Evolutionary conservation across 2,888 invertebrate genomes (phyloP), one percentile per base, ranked within the genome.

Genomic region (Metalampra italica): DNA sequence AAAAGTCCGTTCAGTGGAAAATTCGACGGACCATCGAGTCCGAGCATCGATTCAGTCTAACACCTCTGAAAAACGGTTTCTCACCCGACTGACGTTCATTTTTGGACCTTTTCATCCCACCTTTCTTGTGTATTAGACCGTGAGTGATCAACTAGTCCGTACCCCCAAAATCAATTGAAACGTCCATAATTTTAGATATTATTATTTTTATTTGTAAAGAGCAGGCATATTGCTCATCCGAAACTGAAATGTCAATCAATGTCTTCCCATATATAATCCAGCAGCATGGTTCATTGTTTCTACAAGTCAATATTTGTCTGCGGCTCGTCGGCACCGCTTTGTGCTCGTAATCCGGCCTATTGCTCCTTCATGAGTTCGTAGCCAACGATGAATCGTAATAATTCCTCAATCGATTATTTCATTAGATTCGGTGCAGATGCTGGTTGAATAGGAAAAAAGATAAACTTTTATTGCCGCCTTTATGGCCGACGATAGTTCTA

Each of bases 251-350:
- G 74, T 74, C 78, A 75, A 79, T 82, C 80, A 81, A 71, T 40
- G 68, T 71, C 75, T 74, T 74, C 72, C 71, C 72, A 75, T 70
- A 62, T 64, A 66, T 60, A 70, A 70, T 69, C 62, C 64, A 60
- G 66, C 68, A 65, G 69, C 70, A 69, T 65, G 53, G 60, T 68
- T 71, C 76, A 84, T 87, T 84, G 82, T 88, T 87, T 88, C 83
- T 83, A 78, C 76, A 60, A 87, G 86, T 90, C 89, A 90, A 90
- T 90, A 90, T 90, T 90, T 88, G 87, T 81, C 81, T 71, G 75
- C 68, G 68, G 71, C 62, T 74, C 61, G 81, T 76, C 85, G 89
- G 87, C 82, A 51, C 58, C 69, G 59, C 84, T 86, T 88, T 89
- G 82, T 81, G 67, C 60, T 70, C 55, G 63, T 82, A 84, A 86